Evolutionary conservation across 2,888 invertebrate genomes (phyloP).

Genomic region (Oligia fasciuncula): DNA sequence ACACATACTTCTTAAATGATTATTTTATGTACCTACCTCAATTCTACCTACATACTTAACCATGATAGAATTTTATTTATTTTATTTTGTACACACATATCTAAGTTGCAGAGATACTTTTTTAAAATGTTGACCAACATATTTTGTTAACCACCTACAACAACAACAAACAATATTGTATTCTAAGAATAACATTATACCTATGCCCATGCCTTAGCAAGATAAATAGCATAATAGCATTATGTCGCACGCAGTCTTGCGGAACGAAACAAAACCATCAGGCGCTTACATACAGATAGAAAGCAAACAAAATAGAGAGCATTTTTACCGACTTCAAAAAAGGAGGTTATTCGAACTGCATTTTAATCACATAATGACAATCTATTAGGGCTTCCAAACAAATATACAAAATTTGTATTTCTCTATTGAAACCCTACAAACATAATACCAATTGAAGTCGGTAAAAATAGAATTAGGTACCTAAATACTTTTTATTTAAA

Average conservation of each 20-base stretch:
- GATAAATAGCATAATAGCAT: slow-evolving; percentile 1
- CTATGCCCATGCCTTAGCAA: background rate
- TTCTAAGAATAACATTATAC: background rate
- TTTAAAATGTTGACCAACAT: background rate
- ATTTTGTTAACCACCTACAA: background rate
- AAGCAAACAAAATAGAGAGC: too few species aligned
- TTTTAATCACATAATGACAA: too few species aligned
- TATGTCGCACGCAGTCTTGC: too few species aligned
- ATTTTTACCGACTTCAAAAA: background rate
- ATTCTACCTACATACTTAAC: too few species aligned
- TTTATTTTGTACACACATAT: background rate
- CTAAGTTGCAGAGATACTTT: background rate
- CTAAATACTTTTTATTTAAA: too few species aligned
- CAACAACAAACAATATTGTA: background rate
- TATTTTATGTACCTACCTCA: too few species aligned
- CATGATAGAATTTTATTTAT: too few species aligned
- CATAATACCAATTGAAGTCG: background rate
- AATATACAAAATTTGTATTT: too few species aligned
- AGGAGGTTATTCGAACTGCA: too few species aligned
- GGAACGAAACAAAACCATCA: slow-evolving; percentile 1
- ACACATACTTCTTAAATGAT: too few species aligned
- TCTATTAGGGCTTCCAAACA: too few species aligned
- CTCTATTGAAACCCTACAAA: too few species aligned
- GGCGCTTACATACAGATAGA: background rate
- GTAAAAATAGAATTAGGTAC: background rate